Evolutionary conservation across 2,888 invertebrate species (phyloP), one percentile per base, ranked within the genome.

Genomic region (Hirtodrosophila confusa): DNA sequence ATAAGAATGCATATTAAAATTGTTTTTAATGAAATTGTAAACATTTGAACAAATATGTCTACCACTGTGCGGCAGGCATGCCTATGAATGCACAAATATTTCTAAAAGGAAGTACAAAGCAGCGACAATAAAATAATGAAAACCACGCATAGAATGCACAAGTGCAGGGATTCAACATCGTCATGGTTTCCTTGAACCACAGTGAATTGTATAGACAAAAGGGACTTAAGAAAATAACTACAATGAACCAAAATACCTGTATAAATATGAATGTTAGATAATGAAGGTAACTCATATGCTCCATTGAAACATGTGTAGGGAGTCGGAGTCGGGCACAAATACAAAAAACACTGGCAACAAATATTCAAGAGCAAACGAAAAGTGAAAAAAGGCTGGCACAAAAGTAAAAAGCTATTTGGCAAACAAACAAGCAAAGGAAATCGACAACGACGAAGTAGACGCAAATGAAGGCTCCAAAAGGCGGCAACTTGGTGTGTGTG

Each of bases 361-460:
- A 58, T 71, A 82, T 82, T 69, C 58, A 63, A 82, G 71, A 58
- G 51, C 62, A 67, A 62, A 69, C 43, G 62, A 55, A 67, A 64
- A 56, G 60, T 57, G 31, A 56, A 71, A 51, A 66, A 61, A 48
- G n/a, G 11, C 27, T 17, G 27, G 31, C 50, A 23, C 37, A 50
- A 39, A 50, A 39, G 39, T 35, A 5, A 41, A 54, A 69, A 72
- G 67, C 55, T 66, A 76, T 76, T 80, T 86, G 57, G 68, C 71
- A 71, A 86, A 71, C 71, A 86, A 70, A 75, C 74, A 80, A 51
- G 62, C 56, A 63, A 61, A 27, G 41, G 47, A 61, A 51, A 67
- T 51, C 45, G 48, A 33, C 58, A 40, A 39, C 33, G 39, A 40
- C 61, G 55, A 57, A 53, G 60, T 49, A 51, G 47, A 63, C 65